phyloP scores from a whole-genome alignment of 2,888 invertebrate genomes.

The Lymantria monacha region DNA sequence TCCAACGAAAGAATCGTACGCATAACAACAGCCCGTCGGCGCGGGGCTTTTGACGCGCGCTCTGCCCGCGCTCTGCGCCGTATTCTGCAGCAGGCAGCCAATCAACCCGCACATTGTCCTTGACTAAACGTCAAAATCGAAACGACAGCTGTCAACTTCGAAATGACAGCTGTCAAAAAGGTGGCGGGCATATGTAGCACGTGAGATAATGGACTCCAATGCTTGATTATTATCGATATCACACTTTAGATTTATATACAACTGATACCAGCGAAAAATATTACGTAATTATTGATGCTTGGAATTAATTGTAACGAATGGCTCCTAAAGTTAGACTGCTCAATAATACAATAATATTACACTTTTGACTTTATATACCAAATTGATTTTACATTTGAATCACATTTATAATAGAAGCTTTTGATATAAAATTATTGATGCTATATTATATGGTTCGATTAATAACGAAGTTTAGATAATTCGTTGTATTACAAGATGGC shows the following conservation, averaged over 20 bases:
- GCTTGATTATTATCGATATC: constrained; percentile 20
- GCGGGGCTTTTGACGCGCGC: constrained; percentile 62
- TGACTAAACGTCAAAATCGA: constrained; percentile 36
- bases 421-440: constrained; percentile 40
- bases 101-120: constrained; percentile 51
- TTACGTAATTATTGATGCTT: constrained; percentile 31
- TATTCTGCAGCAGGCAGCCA: constrained; percentile 64
- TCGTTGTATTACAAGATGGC: constrained; percentile 27
- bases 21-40: constrained; percentile 67
- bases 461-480: constrained; percentile 27
- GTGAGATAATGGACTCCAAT: constrained; percentile 32
- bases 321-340: constrained; percentile 50
- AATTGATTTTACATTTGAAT: constrained; percentile 23
- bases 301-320: constrained; percentile 39
- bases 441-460: constrained; percentile 16
- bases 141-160: constrained; percentile 7
- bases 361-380: constrained; percentile 32
- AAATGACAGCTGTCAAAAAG: constrained; percentile 9
- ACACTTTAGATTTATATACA: constrained; percentile 12
- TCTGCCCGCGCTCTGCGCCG: constrained; percentile 67
- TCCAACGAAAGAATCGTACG: constrained; percentile 69
- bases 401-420: constrained; percentile 40
- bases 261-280: constrained; percentile 32
- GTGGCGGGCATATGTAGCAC: constrained; percentile 18
- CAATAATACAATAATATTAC: constrained; percentile 26